Base-by-base conservation (phyloP, 2,113 vertebrate species). In the Pelobates fuscus region DNA sequence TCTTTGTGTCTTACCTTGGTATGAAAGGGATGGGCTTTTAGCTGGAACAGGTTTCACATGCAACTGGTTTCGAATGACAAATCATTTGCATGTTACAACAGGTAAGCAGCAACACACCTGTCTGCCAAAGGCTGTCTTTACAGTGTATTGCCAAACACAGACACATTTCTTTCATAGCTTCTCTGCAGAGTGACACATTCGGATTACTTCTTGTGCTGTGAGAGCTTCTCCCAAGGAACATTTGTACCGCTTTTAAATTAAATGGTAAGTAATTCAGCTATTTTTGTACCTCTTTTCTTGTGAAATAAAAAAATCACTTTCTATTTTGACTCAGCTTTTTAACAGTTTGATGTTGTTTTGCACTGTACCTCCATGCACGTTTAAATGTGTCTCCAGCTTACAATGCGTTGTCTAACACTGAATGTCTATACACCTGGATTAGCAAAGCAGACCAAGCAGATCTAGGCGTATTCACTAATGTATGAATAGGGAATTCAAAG, bases 61-160 rank as follows among this genome's bases (percentile, higher is more conserved):
- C 76, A 61, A 87, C 81, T 84, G 81, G 80, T 86, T 88, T 82
- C 81, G 55, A 78, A 84, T 59, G 75, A 78, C 84, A 78, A 60
- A 60, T 78, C 86, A 85, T 41, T 79, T 86, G 74, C 94, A 89
- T 94, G 95, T 91, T 81, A 87, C 82, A 87, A 93, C 94, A 86
- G 78, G 94, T 91, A 87, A 88, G 83, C 12, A 49, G 44, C 44
- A 49, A 49, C 87, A 88, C 93, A 86, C 92, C 92, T 90, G 89
- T 84, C 73, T 79, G 71, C 77, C 7, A 84, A 80, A 81, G 68
- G 83, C 78, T 76, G 81, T 87, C 83, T 81, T 79, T 84, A 85
- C 80, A 79, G 85, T 86, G 88, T 87, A 79, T 79, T 81, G 82
- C 81, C 80, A 81, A 82, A 85, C 83, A 83, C 82, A 77, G 67